Percentiles rank a stretch among this genome's conserved stretches.
phyloP scores from a whole-genome alignment of 1,140 invertebrate species.

The Meloidogyne exigua region DNA sequence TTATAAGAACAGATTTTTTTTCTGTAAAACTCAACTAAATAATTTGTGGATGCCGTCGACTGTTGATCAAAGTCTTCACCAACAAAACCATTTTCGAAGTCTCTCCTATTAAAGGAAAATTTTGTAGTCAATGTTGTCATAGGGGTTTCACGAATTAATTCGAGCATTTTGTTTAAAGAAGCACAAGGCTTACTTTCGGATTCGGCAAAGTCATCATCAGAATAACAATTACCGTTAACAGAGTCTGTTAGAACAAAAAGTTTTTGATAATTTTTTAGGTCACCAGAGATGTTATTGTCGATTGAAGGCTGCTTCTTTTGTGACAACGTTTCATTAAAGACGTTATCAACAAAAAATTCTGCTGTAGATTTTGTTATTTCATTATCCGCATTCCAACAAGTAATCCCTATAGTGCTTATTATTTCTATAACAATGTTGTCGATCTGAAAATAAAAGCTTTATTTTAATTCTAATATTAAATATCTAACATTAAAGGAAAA shows the following conservation, averaged over 20 bases:
- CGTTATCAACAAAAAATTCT: not conserved
- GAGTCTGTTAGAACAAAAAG: not conserved
- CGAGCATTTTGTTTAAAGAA: not conserved
- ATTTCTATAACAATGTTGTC: constrained; percentile 22
- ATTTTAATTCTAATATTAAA: too few species aligned
- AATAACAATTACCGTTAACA: not conserved
- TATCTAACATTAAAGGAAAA: too few species aligned
- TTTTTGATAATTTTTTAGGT: not conserved
- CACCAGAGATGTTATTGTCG: not conserved
- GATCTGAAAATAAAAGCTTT: constrained; percentile 5
- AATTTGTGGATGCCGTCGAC: not conserved
- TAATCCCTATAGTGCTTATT: constrained; percentile 11
- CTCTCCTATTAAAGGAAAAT: not conserved
- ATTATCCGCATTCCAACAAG: not conserved
- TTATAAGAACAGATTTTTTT: too few species aligned
- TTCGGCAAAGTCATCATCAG: constrained; percentile 1
- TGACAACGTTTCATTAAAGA: not conserved
- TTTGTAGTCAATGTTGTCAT: not conserved
- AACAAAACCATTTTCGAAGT: not conserved
- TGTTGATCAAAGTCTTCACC: not conserved
- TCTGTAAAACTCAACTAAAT: not conserved
- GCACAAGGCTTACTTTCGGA: not conserved
- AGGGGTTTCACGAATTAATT: not conserved
- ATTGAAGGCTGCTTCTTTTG: not conserved
- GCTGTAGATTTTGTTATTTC: not conserved